Evolutionary conservation across 2,888 invertebrate species (phyloP).

Genomic region (Phytoseiulus persimilis): DNA sequence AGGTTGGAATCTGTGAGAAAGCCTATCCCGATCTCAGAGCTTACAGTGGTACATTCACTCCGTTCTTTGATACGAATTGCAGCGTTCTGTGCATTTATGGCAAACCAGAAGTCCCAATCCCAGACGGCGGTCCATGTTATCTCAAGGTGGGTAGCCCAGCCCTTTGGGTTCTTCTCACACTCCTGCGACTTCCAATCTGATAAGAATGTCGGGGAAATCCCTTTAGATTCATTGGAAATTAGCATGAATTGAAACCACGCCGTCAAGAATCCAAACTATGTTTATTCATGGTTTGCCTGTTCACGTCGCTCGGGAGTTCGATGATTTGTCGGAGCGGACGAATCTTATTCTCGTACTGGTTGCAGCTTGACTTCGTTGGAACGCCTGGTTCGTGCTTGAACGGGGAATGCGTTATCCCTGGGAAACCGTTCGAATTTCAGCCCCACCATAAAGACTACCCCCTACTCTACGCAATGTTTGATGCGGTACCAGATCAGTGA

Average conservation of each 20-base stretch:
- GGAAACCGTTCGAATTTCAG: background rate
- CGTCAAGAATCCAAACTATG: no score
- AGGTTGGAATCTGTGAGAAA: constrained; percentile 9
- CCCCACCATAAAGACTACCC: background rate
- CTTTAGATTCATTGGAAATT: background rate
- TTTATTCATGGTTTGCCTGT: background rate
- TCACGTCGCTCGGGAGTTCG: background rate
- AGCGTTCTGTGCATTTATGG: background rate
- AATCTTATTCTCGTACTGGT: background rate
- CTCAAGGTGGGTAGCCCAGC: constrained; percentile 13
- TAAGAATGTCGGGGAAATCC: no score
- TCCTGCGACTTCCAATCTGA: background rate
- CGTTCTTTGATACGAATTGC: constrained; percentile 7
- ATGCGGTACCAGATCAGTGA: background rate
- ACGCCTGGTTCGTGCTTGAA: background rate
- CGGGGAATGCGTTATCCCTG: background rate
- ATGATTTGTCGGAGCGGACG: background rate
- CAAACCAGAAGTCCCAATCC: background rate
- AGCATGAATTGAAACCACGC: background rate
- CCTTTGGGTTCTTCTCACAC: background rate
- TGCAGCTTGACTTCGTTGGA: background rate
- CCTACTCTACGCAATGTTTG: background rate
- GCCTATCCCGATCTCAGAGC: background rate
- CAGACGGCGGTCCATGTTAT: constrained; percentile 14
- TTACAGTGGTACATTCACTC: background rate